Evolutionary conservation across 2,797 vertebrate genomes (phyloP).

Genomic region (Mormyrus hasselquistii): DNA sequence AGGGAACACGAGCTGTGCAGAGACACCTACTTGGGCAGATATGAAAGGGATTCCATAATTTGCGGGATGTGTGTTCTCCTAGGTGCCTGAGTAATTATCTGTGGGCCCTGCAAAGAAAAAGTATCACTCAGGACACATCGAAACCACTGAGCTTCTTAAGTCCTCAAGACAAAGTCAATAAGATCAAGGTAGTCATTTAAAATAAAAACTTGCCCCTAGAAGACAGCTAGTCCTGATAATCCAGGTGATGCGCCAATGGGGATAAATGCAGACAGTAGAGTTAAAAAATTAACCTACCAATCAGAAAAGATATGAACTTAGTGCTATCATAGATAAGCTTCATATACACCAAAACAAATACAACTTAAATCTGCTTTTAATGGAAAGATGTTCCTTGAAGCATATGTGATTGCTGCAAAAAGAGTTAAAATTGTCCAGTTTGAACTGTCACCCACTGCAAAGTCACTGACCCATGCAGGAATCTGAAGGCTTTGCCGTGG

Average conservation of each 20-base stretch:
- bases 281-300: background rate
- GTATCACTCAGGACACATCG: background rate
- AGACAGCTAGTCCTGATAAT: background rate
- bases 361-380: background rate
- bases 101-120: background rate
- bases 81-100: slow-evolving; percentile 1
- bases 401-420: background rate
- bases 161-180: slow-evolving; percentile 7
- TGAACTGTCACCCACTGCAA: background rate
- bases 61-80: slow-evolving; percentile 6
- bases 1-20: background rate
- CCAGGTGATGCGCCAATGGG: background rate
- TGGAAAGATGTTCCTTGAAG: background rate
- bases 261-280: too few species aligned
- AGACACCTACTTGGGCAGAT: background rate
- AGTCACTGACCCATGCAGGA: background rate
- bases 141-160: slow-evolving; percentile 11
- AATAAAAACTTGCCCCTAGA: background rate
- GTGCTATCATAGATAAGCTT: background rate
- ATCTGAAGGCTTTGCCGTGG: background rate
- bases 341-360: background rate
- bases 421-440: background rate
- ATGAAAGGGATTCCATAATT: slow-evolving; percentile 10
- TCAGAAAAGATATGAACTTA: background rate
- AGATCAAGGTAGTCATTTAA: slow-evolving; percentile 5